Evolutionary conservation across 2,888 invertebrate genomes (phyloP).

Genomic region (Limnephilus marmoratus): DNA sequence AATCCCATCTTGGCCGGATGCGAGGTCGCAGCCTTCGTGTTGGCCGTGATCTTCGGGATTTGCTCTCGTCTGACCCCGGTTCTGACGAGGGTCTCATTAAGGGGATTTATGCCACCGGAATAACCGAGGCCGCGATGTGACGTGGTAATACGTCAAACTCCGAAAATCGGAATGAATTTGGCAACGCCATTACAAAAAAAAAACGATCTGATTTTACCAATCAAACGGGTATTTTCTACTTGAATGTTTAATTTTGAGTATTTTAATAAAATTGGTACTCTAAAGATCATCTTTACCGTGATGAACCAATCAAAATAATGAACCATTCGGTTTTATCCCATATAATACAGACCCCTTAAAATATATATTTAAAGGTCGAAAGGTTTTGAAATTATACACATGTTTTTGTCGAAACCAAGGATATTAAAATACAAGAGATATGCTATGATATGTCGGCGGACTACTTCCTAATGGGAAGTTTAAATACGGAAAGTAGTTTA

Average conservation of each 20-base stretch:
- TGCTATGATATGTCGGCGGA: no score
- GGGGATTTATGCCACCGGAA: conserved; percentile 10
- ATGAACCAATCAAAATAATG: background rate
- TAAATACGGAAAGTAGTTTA: no score
- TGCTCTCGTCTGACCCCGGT: conserved; percentile 24
- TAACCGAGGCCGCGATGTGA: background rate
- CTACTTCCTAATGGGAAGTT: no score
- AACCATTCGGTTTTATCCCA: no score
- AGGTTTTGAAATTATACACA: no score
- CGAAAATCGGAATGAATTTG: conserved; percentile 14
- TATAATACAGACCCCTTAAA: no score
- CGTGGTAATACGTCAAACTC: background rate
- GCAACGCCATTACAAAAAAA: background rate
- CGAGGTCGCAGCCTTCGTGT: conserved; percentile 7
- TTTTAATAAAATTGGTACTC: background rate
- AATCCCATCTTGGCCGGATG: background rate
- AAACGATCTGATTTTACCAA: background rate
- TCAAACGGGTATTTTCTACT: background rate
- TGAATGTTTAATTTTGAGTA: background rate
- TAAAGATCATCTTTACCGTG: background rate
- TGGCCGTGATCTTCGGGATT: conserved; percentile 39
- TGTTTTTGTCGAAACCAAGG: no score
- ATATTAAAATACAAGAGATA: no score
- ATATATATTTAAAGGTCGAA: no score
- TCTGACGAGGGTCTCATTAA: conserved; percentile 36